phyloP scores from a whole-genome alignment of 2,113 vertebrate species.

The Recurvirostra avosetta region DNA sequence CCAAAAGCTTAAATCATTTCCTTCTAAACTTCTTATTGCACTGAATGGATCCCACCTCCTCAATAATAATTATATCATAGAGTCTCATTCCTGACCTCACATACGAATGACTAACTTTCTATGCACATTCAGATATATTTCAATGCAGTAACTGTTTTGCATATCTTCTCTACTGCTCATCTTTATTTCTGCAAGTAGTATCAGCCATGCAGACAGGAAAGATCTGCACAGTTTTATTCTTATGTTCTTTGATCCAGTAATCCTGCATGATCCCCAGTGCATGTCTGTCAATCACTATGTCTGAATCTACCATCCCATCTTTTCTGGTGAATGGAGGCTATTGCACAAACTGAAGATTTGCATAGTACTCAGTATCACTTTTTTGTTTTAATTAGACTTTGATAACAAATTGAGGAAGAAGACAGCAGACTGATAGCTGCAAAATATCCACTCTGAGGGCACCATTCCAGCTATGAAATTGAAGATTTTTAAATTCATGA shows the following conservation, averaged over 20 bases:
- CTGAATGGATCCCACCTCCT: background rate
- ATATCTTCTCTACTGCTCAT: background rate
- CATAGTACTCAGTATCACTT: background rate
- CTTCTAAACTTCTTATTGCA: background rate
- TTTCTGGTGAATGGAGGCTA: background rate
- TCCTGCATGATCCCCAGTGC: background rate
- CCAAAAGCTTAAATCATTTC: background rate
- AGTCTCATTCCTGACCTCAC: background rate
- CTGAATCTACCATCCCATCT: background rate
- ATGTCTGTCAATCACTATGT: background rate
- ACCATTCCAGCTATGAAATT: background rate
- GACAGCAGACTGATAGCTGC: background rate
- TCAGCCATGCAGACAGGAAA: background rate
- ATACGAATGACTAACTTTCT: background rate
- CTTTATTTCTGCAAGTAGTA: background rate
- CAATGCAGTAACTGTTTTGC: background rate
- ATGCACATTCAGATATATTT: background rate
- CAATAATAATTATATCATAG: background rate
- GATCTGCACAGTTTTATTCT: background rate
- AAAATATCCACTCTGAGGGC: background rate
- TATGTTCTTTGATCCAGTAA: background rate
- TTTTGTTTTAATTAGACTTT: background rate
- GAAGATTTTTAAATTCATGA: background rate
- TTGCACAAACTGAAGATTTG: background rate
- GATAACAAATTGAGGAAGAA: background rate